A percentile compares a stretch with the other conserved stretches of the same genome.
phyloP scores from a whole-genome alignment of 2,888 invertebrate species.

The Sepioteuthis lessoniana region DNA sequence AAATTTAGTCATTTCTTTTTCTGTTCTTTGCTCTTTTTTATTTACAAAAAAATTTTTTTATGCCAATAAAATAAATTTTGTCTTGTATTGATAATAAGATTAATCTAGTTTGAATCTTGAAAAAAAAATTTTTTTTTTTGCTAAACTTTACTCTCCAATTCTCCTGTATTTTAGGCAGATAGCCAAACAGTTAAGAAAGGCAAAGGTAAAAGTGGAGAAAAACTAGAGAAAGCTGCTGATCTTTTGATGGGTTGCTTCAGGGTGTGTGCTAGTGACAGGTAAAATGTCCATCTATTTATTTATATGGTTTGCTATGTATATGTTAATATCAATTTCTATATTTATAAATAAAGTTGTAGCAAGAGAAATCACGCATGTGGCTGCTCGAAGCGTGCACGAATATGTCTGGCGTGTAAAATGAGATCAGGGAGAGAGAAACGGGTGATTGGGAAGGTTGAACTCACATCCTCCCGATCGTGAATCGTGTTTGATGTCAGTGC shows the following conservation, averaged over 20 bases:
- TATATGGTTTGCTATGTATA: neutral
- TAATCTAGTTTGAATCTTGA: neutral
- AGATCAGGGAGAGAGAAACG: no score
- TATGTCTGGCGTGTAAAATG: no score
- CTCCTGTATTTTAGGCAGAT: conserved; percentile 80
- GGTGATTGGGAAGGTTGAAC: no score
- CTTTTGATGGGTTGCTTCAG: conserved; percentile 93
- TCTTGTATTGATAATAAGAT: neutral
- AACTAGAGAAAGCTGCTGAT: conserved; percentile 93
- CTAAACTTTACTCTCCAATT: neutral
- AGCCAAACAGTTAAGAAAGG: conserved; percentile 72
- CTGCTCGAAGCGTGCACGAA: no score
- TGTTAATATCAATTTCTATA: neutral
- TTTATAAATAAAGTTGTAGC: no score
- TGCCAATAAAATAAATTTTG: neutral
- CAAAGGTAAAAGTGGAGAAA: conserved; percentile 79
- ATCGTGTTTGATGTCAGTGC: no score
- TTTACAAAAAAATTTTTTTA: neutral
- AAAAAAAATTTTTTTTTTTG: neutral
- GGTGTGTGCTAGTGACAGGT: conserved; percentile 94
- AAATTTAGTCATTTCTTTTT: neutral
- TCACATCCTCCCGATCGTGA: no score
- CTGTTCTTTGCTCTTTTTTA: neutral
- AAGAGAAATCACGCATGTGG: no score
- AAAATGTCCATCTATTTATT: conserved; percentile 56